Evolutionary conservation across 1,140 invertebrate genomes (phyloP).

Genomic region (Orussus abietinus): DNA sequence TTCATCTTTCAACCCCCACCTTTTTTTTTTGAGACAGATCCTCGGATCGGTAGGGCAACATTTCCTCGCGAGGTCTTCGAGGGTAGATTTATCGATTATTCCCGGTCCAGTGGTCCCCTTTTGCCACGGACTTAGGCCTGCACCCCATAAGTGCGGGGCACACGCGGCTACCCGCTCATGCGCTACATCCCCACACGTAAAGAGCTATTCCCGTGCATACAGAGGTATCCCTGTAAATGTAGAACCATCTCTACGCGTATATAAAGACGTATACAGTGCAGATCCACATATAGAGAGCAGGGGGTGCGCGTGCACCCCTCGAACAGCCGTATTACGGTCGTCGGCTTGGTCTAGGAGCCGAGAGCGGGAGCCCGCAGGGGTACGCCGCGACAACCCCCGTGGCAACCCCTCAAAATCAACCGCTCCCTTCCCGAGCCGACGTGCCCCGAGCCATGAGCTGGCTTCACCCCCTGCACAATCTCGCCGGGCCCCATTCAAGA

Average conservation of each 20-base stretch:
- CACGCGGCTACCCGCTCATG: slow-evolving; percentile 31
- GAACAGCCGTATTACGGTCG: slow-evolving; percentile 46
- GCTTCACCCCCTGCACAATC: slow-evolving; percentile 15
- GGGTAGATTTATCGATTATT: slow-evolving; percentile 48
- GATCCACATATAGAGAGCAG: not conserved
- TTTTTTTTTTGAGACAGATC: too few species aligned
- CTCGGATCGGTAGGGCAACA: too few species aligned
- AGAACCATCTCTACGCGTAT: not conserved
- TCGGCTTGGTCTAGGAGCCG: slow-evolving; percentile 37
- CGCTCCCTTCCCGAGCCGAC: slow-evolving; percentile 38
- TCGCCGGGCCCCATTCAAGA: slow-evolving; percentile 3
- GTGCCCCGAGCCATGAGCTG: too few species aligned
- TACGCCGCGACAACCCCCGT: slow-evolving; percentile 55
- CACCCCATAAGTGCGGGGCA: slow-evolving; percentile 22
- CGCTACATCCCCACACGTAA: too few species aligned
- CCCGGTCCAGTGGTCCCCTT: slow-evolving; percentile 44
- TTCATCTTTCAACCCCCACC: too few species aligned
- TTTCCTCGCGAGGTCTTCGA: too few species aligned
- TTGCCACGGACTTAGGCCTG: slow-evolving; percentile 26
- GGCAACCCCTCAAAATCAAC: slow-evolving; percentile 57
- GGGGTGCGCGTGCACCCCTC: slow-evolving; percentile 31
- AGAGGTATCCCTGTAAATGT: too few species aligned
- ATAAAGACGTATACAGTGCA: slow-evolving; percentile 2
- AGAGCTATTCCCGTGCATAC: too few species aligned
- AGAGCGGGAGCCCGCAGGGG: slow-evolving; percentile 53